phyloP scores from a whole-genome alignment of 2,888 invertebrate species.

The Rhodophaea formosa region DNA sequence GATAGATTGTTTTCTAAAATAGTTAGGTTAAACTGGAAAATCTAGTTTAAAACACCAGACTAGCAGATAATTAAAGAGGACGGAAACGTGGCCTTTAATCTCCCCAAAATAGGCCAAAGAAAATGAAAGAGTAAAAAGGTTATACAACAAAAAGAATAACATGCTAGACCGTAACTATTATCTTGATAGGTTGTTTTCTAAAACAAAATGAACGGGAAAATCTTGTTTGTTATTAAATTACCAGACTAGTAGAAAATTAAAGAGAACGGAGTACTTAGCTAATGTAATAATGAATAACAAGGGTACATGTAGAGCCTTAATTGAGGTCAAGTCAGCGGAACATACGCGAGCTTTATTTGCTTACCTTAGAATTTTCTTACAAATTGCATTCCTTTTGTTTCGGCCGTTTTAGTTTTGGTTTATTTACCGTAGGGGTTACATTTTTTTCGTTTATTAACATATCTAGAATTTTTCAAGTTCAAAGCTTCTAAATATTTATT shows the following conservation, averaged over 20 bases:
- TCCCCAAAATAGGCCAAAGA: no score
- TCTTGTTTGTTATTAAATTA: slow-evolving; percentile 1
- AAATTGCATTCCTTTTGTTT: neutral
- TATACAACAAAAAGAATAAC: neutral
- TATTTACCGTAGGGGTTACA: neutral
- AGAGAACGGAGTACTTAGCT: neutral
- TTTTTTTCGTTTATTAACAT: no score
- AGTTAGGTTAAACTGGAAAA: no score
- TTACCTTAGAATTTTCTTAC: neutral
- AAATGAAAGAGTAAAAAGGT: no score
- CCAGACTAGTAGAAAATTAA: neutral
- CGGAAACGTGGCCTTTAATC: no score
- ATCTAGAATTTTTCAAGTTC: no score
- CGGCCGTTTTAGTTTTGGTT: neutral
- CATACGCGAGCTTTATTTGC: neutral
- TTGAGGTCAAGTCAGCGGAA: slow-evolving; percentile 1
- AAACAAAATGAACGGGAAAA: neutral
- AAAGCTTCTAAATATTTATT: no score
- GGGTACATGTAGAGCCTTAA: neutral
- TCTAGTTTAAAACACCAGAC: no score
- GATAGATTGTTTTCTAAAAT: no score
- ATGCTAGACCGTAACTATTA: neutral
- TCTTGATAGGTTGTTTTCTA: neutral
- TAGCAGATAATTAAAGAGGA: no score
- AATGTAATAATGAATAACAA: neutral